Evolutionary conservation across 2,888 invertebrate species (phyloP), one percentile per base, ranked within the genome.

Genomic region (Acrobasis suavella): DNA sequence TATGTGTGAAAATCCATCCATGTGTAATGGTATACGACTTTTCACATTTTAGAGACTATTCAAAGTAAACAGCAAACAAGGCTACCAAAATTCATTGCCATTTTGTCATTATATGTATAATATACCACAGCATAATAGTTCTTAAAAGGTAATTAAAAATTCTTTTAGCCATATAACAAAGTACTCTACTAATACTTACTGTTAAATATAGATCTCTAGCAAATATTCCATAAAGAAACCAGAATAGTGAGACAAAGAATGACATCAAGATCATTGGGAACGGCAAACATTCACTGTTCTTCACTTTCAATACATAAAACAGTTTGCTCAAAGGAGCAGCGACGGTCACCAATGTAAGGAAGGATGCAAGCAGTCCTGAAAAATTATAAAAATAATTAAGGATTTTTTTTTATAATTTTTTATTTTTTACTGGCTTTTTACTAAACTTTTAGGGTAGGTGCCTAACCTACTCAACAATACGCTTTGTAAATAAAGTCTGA

Each of bases 261-360:
- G 96, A 96, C 80, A 96, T 95, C 51, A 96, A 85, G 81, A 98
- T 98, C 77, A 98, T 93, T 6, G 97, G 96, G 81, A 97, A 96
- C 38, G 98, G 98, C 74, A 98, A 93, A 81, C 96, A 96, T 75
- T 97, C 97, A 0, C 97, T 95, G 81, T 94, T 97, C 83, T 95
- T 96, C 8, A 95, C 94, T 82, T 93, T 94, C 62, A 98, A 91
- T 6, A 98, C 98, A 89, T 97, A 95, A 46, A 96, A 90, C 71
- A 97, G 84, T 80, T 96, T 95, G 60, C 95, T 95, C 71, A 98
- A 92, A 7, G 97, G 98, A 12, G 97, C 95, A 22, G 96, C 96
- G 80, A 97, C 96, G 75, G 97, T 96, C 66, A 96, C 76, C 60
- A 97, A 93, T 0, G 97, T 97, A 58, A 97, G 92, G 37, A 94